Conservation (phyloP, 2,888 invertebrate species). For the Coremacera marginata region DNA sequence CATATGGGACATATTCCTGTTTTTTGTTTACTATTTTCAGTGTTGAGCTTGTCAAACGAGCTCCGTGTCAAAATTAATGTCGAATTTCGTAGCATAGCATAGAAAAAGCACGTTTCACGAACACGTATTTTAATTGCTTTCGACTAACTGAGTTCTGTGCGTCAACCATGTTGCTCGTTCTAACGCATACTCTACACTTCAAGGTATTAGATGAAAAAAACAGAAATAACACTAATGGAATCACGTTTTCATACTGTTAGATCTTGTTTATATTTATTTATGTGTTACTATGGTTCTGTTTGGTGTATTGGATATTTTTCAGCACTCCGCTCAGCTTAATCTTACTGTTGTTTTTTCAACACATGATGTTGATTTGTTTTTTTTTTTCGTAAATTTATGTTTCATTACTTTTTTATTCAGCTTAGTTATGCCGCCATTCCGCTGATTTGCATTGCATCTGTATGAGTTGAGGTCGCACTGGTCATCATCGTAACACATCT, state of each 20-base stretch:
- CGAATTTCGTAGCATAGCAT: not conserved
- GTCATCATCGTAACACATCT: conserved; percentile 4
- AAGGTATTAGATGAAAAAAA: conserved; percentile 12
- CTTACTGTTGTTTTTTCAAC: too few species aligned
- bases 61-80: not conserved
- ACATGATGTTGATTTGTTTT: not conserved
- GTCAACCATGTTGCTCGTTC: not conserved
- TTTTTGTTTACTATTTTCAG: too few species aligned
- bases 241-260: conserved; percentile 20
- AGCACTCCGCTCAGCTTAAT: too few species aligned
- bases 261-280: conserved; percentile 4
- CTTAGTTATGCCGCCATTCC: not conserved
- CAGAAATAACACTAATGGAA: conserved; percentile 13
- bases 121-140: conserved; percentile 14
- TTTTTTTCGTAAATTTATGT: too few species aligned
- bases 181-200: not conserved
- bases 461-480: conserved; percentile 18
- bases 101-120: conserved; percentile 30
- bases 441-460: not conserved
- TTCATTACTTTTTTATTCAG: not conserved
- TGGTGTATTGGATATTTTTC: too few species aligned
- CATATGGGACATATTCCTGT: too few species aligned
- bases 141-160: not conserved
- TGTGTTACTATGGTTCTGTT: not conserved
- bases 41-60: too few species aligned